Base-by-base conservation (phyloP, 2,113 vertebrate species). In the Orthochromis malagaraziensis region DNA sequence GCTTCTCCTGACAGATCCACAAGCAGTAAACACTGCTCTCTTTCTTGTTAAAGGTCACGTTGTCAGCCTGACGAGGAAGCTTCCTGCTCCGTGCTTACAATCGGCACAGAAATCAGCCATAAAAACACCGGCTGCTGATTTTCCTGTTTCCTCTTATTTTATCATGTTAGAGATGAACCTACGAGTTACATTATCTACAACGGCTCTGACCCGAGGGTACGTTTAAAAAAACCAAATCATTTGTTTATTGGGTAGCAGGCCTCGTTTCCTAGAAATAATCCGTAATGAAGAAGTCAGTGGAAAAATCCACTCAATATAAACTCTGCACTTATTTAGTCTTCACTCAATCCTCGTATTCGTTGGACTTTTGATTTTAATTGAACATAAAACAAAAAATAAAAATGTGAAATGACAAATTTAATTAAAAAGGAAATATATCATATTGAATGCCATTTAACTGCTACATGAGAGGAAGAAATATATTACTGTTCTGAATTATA, bases 1-100 rank as follows among this genome's bases (percentile, higher is more conserved):
- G n/a, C 68, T 17, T 10, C 9, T 45, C 24, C 68, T 47, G 42
- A 21, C 51, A 45, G 6, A 42, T 10, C 82, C 6, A 10, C 11
- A 19, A 14, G 42, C 31, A 35, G n/a, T 6, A 57, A 45, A 63
- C 82, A 88, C 79, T 83, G 35, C 10, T 6, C 7, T 35, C 87
- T 83, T 91, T 92, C 49, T 85, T 38, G 4, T 19, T 19, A 35
- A 55, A 60, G 40, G 55, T 82, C 49, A 82, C 81, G 4, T 81
- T 5, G 24, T 33, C 3, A 3, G 21, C 12, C 45, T 2, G 10
- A 42, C 5, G 3, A 19, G 38, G 13, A 40, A 45, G n/a, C 54
- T 57, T 88, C 83, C 89, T 83, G 86, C 9, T 87, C 8, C 5
- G 4, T 17, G 77, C 2, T 81, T 12, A 19, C 12, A 38, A 9